phyloP scores from a whole-genome alignment of 2,797 vertebrate species.

The Cirrhinus mrigala region DNA sequence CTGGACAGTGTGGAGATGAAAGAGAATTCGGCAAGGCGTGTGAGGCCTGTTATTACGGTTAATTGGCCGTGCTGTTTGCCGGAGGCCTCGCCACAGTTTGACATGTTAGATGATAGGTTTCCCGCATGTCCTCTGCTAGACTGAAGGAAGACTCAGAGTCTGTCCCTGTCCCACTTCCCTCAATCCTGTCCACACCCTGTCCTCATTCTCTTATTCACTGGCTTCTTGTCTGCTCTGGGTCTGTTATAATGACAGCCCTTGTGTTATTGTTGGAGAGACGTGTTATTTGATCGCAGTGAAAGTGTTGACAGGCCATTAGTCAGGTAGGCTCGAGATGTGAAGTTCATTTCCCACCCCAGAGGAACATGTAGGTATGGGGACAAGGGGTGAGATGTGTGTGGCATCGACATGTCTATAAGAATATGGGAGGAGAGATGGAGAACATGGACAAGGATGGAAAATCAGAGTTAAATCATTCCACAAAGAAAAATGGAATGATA shows the following conservation, averaged over 20 bases:
- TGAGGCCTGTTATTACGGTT: constrained; percentile 47
- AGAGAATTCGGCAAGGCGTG: not conserved
- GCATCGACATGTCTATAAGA: not conserved
- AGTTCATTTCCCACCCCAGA: constrained; percentile 41
- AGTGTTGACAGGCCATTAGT: constrained; percentile 60
- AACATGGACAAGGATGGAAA: not conserved
- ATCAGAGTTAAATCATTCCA: not conserved
- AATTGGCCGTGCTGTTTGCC: constrained; percentile 51
- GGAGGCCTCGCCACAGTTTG: constrained; percentile 30
- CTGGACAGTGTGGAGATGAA: constrained; percentile 11
- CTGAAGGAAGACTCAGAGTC: constrained; percentile 15
- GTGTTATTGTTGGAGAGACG: constrained; percentile 51
- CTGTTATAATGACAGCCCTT: constrained; percentile 47
- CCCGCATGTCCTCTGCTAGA: not conserved
- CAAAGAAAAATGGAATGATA: not conserved
- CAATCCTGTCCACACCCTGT: constrained; percentile 14
- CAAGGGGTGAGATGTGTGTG: not conserved
- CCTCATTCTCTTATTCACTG: constrained; percentile 24
- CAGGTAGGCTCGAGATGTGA: constrained; percentile 33
- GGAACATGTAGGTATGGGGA: constrained; percentile 17
- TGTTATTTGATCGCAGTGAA: constrained; percentile 50
- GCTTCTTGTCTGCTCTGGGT: constrained; percentile 9
- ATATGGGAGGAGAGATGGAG: not conserved
- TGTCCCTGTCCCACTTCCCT: constrained; percentile 18
- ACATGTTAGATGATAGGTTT: constrained; percentile 21